phyloP scores from a whole-genome alignment of 2,888 invertebrate genomes.

The Congeria kusceri region DNA sequence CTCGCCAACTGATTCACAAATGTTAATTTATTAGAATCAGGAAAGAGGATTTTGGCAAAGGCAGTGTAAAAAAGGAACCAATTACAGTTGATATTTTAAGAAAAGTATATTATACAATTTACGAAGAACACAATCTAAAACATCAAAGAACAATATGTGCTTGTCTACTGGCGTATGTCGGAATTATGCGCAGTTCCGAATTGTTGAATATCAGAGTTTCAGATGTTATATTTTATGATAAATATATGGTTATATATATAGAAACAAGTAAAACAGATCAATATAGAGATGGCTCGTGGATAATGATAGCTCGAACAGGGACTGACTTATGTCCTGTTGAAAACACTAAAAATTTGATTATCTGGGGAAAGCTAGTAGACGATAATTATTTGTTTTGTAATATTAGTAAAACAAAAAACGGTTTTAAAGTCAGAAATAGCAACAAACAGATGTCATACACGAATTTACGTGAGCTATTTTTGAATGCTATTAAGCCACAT shows the following conservation, averaged over 20 bases:
- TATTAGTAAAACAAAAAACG: conserved; percentile 8
- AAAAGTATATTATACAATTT: conserved; percentile 10
- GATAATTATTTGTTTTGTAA: conserved; percentile 36
- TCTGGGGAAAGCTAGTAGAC: conserved; percentile 16
- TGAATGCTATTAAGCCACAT: conserved; percentile 19
- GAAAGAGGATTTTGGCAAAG: conserved; percentile 21
- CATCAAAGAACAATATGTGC: conserved; percentile 33
- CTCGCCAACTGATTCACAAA: conserved; percentile 1
- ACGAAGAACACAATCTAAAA: conserved; percentile 15
- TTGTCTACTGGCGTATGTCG: neutral
- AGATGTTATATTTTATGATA: conserved; percentile 13
- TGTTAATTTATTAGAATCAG: conserved; percentile 36
- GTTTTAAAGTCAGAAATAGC: conserved; percentile 12
- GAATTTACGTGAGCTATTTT: conserved; percentile 26
- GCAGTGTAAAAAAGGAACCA: conserved; percentile 18
- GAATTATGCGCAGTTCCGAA: conserved; percentile 21
- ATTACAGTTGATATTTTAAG: conserved; percentile 15
- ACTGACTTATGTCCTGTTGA: conserved; percentile 31
- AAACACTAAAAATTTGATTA: conserved; percentile 23
- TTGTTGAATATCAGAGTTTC: conserved; percentile 24
- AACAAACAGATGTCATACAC: conserved; percentile 32
- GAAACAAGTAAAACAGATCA: conserved; percentile 43
- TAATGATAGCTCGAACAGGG: conserved; percentile 21
- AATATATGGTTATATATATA: conserved; percentile 1
- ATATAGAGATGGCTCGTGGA: conserved; percentile 27